Evolutionary conservation across 1,140 invertebrate genomes (phyloP).

Genomic region (Sycobia sp.): DNA sequence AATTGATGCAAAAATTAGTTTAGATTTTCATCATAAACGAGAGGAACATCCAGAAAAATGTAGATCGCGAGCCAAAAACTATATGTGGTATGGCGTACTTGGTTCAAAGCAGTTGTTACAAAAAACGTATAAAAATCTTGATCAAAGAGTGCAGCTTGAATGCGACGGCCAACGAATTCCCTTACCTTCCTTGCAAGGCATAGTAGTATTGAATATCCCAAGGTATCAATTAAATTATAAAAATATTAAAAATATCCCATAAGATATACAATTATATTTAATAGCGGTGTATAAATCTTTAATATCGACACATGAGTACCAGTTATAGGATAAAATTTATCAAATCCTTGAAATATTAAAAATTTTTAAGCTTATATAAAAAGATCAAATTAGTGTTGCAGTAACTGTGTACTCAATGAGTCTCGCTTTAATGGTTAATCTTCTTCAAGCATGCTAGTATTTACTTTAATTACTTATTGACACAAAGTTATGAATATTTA

Average conservation of each 20-base stretch:
- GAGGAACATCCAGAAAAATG: conserved; percentile 99
- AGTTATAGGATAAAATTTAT: too few relatives aligned
- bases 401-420: too few relatives aligned
- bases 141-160: conserved; percentile 90
- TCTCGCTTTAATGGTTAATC: too few relatives aligned
- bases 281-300: too few relatives aligned
- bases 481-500: too few relatives aligned
- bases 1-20: conserved; percentile 96
- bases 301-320: too few relatives aligned
- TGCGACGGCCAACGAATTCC: conserved; percentile 92
- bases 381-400: too few relatives aligned
- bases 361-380: too few relatives aligned
- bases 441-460: too few relatives aligned
- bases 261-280: too few relatives aligned
- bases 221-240: conserved; percentile 62
- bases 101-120: conserved; percentile 90
- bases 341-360: too few relatives aligned
- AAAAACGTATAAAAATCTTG: conserved; percentile 94
- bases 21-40: conserved; percentile 97
- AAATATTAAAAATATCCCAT: not conserved
- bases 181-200: conserved; percentile 91
- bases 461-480: too few relatives aligned
- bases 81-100: conserved; percentile 97
- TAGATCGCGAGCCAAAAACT: conserved; percentile 89
- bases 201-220: conserved; percentile 96